Evolutionary conservation across 1,140 invertebrate species (phyloP).

Genomic region (Ruditapes philippinarum): DNA sequence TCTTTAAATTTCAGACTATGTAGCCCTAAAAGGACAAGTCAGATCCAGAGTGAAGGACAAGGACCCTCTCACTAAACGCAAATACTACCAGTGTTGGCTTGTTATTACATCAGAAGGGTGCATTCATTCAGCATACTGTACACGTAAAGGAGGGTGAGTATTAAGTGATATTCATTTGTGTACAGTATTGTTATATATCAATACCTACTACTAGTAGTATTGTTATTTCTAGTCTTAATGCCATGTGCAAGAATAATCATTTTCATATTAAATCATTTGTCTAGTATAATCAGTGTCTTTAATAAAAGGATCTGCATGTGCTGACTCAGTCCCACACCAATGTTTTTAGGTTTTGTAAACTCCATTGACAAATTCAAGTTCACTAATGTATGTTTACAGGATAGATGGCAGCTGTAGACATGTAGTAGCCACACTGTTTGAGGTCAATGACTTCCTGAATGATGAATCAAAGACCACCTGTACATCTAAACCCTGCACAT

Average conservation of each 20-base stretch:
- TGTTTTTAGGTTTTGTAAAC: too few relatives aligned
- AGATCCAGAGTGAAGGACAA: slow-evolving; percentile 38
- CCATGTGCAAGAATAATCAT: too few relatives aligned
- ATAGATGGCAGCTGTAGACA: slow-evolving; percentile 46
- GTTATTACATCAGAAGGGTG: neutral
- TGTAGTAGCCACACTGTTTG: slow-evolving; percentile 39
- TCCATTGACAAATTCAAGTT: too few relatives aligned
- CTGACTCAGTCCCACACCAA: too few relatives aligned
- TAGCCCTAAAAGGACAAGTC: slow-evolving; percentile 19
- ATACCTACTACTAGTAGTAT: too few relatives aligned
- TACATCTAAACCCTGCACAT: slow-evolving; percentile 24
- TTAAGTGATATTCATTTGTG: too few relatives aligned
- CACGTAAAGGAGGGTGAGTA: slow-evolving; percentile 54
- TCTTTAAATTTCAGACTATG: slow-evolving; percentile 17
- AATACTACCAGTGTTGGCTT: slow-evolving; percentile 33
- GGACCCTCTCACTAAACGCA: slow-evolving; percentile 11
- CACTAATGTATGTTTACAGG: slow-evolving; percentile 23
- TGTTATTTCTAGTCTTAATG: too few relatives aligned
- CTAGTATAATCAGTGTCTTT: too few relatives aligned
- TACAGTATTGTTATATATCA: too few relatives aligned
- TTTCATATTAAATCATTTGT: too few relatives aligned
- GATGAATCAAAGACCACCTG: neutral
- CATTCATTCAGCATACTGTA: slow-evolving; percentile 40
- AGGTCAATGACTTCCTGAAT: neutral
- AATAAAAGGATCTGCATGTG: too few relatives aligned